These are phyloP conservation scores for Cephus rjabovi DNA, from an alignment of 2,888 invertebrate genomes.

Conservation along the genomic window DNA sequence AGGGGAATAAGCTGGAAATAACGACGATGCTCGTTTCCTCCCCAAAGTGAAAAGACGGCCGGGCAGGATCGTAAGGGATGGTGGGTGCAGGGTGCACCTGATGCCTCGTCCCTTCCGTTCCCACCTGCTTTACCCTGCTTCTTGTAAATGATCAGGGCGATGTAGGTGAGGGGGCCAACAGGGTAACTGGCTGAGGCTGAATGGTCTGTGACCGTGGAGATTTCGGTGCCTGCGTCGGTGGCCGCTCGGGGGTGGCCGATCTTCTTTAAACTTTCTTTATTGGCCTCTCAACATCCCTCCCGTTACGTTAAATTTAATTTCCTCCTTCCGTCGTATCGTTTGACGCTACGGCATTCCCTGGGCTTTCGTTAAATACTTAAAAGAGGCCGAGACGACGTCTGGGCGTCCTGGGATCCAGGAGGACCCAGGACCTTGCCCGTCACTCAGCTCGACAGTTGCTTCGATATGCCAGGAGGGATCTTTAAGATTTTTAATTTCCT, in stretches of 20 bases:
- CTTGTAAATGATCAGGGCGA: not conserved
- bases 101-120: not conserved
- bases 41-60: not conserved
- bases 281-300: not conserved
- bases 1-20: not conserved
- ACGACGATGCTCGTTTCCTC: slow-evolving; percentile 2
- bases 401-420: not conserved
- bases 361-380: not conserved
- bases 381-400: not conserved
- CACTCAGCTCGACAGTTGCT: not conserved
- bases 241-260: not conserved
- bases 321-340: not conserved
- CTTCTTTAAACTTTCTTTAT: slow-evolving; percentile 6
- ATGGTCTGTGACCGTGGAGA: not conserved
- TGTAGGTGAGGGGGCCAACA: not conserved
- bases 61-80: not conserved
- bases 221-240: not conserved
- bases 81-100: not conserved
- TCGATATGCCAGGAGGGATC: not conserved
- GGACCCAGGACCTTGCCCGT: not conserved
- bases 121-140: not conserved
- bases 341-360: not conserved
- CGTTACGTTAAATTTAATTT: slow-evolving; percentile 6
- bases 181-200: not conserved
- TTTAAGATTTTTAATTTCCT: not conserved